Conservation (phyloP, 2,113 vertebrate species). For the Galbula dea region DNA sequence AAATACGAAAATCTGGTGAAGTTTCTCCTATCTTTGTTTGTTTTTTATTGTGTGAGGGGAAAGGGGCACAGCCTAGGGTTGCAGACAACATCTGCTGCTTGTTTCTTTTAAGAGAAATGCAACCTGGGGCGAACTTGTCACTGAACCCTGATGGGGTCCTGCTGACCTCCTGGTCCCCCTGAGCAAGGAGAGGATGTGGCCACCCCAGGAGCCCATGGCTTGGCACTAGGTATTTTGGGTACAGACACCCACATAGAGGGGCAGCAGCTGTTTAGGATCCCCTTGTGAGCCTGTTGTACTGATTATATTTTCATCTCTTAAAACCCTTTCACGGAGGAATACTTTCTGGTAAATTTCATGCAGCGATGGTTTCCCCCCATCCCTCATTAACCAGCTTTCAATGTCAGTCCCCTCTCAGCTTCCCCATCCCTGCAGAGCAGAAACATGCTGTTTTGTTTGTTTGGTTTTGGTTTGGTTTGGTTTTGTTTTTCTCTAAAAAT, state of each 20-base stretch:
- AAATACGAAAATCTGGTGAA: neutral
- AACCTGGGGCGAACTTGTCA: neutral
- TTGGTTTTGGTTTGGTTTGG: too few species aligned
- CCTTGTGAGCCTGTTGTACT: neutral
- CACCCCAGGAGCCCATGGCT: accelerated
- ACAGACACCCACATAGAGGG: accelerated
- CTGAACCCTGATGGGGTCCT: neutral
- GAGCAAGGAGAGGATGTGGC: accelerated
- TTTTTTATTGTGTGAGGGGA: neutral
- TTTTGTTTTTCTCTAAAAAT: neutral
- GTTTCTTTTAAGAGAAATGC: conserved; percentile 18
- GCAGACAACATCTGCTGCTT: conserved; percentile 35
- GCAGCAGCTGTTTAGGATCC: neutral
- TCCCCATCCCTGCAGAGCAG: neutral
- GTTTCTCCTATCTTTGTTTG: neutral
- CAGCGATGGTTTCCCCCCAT: neutral
- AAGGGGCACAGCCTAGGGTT: neutral
- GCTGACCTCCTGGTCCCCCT: accelerated
- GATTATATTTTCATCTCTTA: neutral
- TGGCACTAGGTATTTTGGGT: accelerated
- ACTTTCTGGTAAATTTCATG: neutral
- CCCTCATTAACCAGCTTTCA: neutral
- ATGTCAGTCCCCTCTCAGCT: accelerated
- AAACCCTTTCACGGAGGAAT: neutral
- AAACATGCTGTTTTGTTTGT: neutral